Evolutionary conservation across 2,113 vertebrate genomes (phyloP).

Genomic region (Falcunculus frontatus): DNA sequence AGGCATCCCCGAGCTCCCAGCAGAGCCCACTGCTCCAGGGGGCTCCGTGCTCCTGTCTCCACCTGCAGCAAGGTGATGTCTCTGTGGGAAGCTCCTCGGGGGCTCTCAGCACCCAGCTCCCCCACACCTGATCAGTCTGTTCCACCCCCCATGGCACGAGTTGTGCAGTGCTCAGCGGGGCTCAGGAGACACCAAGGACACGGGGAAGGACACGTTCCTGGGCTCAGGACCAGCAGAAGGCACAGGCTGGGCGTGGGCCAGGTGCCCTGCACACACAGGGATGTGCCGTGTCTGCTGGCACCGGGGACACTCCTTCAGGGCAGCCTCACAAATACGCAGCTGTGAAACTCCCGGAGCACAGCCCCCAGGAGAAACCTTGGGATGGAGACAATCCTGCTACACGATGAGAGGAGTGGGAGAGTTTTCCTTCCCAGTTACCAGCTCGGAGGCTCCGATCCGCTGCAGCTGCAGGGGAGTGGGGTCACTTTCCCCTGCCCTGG

Average conservation of each 20-base stretch:
- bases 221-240: neutral
- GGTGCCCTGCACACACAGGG: rapidly evolving
- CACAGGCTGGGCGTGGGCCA: rapidly evolving
- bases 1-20: rapidly evolving
- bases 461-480: neutral
- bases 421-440: neutral
- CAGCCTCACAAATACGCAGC: rapidly evolving
- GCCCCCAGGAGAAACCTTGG: neutral
- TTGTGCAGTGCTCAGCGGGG: neutral
- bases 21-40: neutral
- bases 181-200: neutral
- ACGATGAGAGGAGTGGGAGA: neutral
- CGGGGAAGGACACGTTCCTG: neutral
- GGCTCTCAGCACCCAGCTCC: neutral
- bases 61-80: neutral
- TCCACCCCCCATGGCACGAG: rapidly evolving
- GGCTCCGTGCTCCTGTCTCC: rapidly evolving
- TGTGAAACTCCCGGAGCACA: neutral
- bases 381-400: neutral
- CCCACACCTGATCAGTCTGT: rapidly evolving
- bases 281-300: rapidly evolving
- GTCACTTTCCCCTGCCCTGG: neutral
- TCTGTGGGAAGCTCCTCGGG: rapidly evolving
- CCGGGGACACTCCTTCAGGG: rapidly evolving
- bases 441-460: rapidly evolving